Evolutionary conservation across 2,888 invertebrate species (phyloP).

Genomic region (Cynaeus angustus): DNA sequence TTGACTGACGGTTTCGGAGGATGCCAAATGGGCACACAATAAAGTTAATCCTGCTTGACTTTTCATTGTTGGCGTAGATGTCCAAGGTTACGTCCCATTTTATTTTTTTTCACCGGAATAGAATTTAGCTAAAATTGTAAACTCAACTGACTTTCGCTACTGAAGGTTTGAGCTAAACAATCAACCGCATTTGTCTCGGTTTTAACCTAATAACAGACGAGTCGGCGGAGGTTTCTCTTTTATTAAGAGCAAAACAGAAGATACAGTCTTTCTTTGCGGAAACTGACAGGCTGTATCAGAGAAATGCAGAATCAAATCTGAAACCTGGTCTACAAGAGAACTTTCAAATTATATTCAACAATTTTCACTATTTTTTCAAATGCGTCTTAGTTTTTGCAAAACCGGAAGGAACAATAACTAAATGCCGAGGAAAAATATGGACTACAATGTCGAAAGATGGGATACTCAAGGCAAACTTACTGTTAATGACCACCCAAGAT

Average conservation of each 20-base stretch:
- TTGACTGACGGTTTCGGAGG: neutral
- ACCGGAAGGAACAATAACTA: no score
- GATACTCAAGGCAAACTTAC: no score
- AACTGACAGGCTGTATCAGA: no score
- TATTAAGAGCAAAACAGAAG: slow-evolving; percentile 1
- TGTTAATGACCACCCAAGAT: no score
- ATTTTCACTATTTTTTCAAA: no score
- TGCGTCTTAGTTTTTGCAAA: no score
- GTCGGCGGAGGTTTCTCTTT: neutral
- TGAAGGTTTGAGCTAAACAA: neutral
- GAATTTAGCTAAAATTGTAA: neutral
- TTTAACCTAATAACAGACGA: neutral
- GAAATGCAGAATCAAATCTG: neutral
- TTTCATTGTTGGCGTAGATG: neutral
- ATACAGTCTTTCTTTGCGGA: no score
- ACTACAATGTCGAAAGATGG: no score
- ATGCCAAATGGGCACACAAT: neutral
- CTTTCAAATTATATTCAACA: no score
- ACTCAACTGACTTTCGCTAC: no score
- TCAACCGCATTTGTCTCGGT: neutral
- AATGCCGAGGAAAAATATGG: no score
- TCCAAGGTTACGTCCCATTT: slow-evolving; percentile 1
- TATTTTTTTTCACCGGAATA: neutral
- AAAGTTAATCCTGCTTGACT: neutral
- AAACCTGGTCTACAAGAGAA: no score